phyloP scores from a whole-genome alignment of 2,797 vertebrate genomes.

The Hippocampus kuda region DNA sequence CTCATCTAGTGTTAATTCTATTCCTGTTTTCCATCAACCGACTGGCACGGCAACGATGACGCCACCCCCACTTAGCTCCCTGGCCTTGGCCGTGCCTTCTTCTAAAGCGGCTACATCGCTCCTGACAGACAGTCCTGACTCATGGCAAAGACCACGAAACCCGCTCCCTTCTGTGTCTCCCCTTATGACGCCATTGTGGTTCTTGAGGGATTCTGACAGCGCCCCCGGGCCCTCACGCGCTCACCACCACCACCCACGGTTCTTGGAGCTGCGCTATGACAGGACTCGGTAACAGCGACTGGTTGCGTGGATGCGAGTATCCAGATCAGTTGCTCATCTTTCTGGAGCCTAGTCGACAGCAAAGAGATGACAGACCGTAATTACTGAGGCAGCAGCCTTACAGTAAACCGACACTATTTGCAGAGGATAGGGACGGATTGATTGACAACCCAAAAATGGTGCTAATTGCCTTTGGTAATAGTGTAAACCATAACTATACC shows the following conservation, averaged over 20 bases:
- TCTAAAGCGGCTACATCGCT: constrained; percentile 23
- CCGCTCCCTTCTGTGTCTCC: constrained; percentile 20
- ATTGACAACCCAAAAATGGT: not conserved
- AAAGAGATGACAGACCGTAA: not conserved
- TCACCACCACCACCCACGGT: not conserved
- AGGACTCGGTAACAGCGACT: constrained; percentile 20
- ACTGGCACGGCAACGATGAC: constrained; percentile 15
- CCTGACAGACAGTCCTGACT: constrained; percentile 25
- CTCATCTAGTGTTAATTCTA: constrained; percentile 9
- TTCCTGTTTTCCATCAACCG: constrained; percentile 37
- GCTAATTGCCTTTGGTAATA: too few relatives aligned
- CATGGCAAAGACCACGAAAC: constrained; percentile 34
- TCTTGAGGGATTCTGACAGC: constrained; percentile 38
- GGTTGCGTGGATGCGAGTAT: constrained; percentile 16
- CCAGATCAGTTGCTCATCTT: constrained; percentile 46
- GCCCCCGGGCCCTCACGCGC: not conserved
- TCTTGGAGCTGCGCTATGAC: constrained; percentile 26
- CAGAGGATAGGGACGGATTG: not conserved
- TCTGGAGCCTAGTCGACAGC: not conserved
- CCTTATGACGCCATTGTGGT: constrained; percentile 46
- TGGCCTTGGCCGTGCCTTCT: constrained; percentile 8
- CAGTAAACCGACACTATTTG: not conserved
- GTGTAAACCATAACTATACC: too few relatives aligned
- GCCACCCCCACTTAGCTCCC: constrained; percentile 4
- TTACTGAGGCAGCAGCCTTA: not conserved